Base-by-base conservation (phyloP, 2,797 vertebrate species). In the Hydrophis major region DNA sequence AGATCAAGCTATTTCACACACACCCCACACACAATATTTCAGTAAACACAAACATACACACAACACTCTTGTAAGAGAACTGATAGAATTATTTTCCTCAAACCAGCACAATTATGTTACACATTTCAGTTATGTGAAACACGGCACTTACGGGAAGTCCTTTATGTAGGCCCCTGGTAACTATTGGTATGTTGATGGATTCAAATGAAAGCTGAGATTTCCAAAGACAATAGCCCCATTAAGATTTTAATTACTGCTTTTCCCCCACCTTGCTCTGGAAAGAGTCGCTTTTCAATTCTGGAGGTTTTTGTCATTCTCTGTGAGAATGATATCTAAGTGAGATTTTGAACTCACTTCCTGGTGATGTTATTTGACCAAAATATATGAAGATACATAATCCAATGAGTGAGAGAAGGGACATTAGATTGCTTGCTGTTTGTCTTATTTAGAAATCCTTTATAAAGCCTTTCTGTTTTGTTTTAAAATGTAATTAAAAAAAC, bases 361-460 rank as follows among this genome's bases (percentile, higher is more conserved):
- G 89, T 94, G 94, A 95, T 95, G 94, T 95, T 95, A 95, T 96
- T 95, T 96, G 96, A 96, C 90, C 93, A 94, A 95, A 97, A 96
- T 95, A 94, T 13, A 83, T 22, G 22, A 55, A 18, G 96, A 96
- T 94, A 94, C 93, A 37, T 50, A 86, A 42, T 27, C 25, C 12
- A 47, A 2, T 37, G n/a, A 4, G 1, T 27, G 56, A 78, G 32
- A 37, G 25, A 83, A 20, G 56, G 16, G 42, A 56, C 32, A 86
- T 59, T 55, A 78, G 47, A 4, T 74, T 59, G 14, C 47, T 83
- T 25, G 32, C 27, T 4, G 4, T 59, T 47, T 28, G 1, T 86
- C 25, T 47, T 78, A n/a, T 86, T 91, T 25, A 59, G 37, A 18
- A n/a, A 32, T n/a, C 27, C 28, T 86, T 86, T 59, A 50, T 91